Conservation (phyloP, 2,113 vertebrate genomes). For the Pituophis catenifer region DNA sequence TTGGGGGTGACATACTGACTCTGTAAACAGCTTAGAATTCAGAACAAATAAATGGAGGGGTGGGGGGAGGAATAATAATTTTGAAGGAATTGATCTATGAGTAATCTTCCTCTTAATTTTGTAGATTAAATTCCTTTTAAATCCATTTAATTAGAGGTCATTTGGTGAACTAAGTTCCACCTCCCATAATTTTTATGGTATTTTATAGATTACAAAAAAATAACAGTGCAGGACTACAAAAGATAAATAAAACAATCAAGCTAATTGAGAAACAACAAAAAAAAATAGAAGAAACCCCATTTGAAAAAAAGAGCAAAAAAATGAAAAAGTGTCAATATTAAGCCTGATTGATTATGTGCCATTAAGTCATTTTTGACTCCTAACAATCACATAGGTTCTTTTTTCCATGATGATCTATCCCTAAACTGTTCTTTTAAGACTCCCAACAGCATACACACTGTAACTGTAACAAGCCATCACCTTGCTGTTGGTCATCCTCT, state of each 20-base stretch:
- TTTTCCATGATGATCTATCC: background rate
- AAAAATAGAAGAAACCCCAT: background rate
- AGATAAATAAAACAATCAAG: background rate
- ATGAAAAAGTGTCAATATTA: background rate
- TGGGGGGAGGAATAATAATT: background rate
- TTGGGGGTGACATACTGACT: too few species aligned
- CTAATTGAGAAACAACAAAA: background rate
- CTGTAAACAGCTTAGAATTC: background rate
- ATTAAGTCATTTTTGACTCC: background rate
- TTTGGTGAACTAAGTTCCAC: background rate
- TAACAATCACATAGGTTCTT: background rate
- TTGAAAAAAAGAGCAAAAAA: background rate
- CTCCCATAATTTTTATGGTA: background rate
- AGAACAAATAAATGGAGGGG: background rate
- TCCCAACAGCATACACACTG: too few species aligned
- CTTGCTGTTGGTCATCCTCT: too few species aligned
- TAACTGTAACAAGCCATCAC: too few species aligned
- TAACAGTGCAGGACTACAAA: background rate
- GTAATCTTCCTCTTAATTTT: background rate
- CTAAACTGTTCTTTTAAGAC: background rate
- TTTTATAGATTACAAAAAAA: background rate
- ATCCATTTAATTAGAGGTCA: background rate
- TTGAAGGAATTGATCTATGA: background rate
- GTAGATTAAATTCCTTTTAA: background rate
- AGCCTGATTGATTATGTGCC: background rate